A percentile compares a stretch with the other conserved stretches of the same genome.
These are phyloP conservation scores for Crossaster papposus DNA, from an alignment of 53 echinoderm and acorn worm species.

Conservation along the genomic window DNA sequence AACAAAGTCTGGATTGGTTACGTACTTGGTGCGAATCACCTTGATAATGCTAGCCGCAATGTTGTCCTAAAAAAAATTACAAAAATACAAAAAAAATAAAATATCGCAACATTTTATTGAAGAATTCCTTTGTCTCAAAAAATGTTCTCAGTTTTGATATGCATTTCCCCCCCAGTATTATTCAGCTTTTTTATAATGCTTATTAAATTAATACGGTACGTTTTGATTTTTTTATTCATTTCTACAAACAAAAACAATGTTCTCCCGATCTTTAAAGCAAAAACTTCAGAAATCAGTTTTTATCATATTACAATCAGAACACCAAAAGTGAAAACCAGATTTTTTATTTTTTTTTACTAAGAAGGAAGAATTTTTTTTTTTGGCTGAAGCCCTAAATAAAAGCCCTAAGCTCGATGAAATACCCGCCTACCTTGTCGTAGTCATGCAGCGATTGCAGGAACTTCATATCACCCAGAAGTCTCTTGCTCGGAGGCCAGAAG, in stretches of 20 bases:
- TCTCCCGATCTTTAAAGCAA: too few relatives aligned
- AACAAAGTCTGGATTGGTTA: slow-evolving; percentile 96
- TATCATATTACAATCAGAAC: too few relatives aligned
- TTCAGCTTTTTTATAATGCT: background rate
- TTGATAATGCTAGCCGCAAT: slow-evolving; percentile 87
- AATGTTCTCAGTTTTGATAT: too few relatives aligned
- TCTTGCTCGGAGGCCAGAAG: slow-evolving; percentile 94
- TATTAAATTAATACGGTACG: background rate
- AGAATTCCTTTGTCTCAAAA: background rate
- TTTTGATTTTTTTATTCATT: background rate
- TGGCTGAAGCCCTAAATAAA: too few relatives aligned
- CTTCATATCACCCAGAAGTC: slow-evolving; percentile 94
- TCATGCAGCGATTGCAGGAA: slow-evolving; percentile 92
- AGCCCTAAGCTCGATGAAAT: background rate
- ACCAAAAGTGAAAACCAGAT: too few relatives aligned
- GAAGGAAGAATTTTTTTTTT: too few relatives aligned
- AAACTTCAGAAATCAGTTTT: too few relatives aligned
- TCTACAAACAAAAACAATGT: background rate
- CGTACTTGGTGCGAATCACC: slow-evolving; percentile 87
- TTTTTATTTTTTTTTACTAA: too few relatives aligned
- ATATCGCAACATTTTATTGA: background rate
- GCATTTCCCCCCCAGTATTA: too few relatives aligned
- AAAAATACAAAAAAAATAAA: background rate
- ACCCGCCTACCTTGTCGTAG: slow-evolving; percentile 85
- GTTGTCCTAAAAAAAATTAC: slow-evolving; percentile 75